These are phyloP conservation scores for Catocala nupta DNA, from an alignment of 2,888 invertebrate genomes.

Conservation along the genomic window DNA sequence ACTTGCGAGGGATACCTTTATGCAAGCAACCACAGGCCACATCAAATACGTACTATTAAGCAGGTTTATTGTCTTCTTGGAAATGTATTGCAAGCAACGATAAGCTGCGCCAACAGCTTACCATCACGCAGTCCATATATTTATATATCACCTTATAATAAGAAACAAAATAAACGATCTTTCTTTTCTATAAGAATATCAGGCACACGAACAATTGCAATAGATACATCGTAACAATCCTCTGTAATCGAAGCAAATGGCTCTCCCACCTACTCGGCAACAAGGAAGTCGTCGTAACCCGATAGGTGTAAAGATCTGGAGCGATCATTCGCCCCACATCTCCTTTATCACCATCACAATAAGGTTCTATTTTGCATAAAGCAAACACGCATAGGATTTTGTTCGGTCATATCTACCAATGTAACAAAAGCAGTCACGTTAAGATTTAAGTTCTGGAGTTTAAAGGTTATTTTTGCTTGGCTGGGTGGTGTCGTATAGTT, in stretches of 20 bases:
- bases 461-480: conserved; percentile 33
- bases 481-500: conserved; percentile 3
- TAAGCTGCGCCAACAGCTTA: too few relatives aligned
- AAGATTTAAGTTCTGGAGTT: conserved; percentile 12
- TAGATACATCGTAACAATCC: conserved; percentile 18
- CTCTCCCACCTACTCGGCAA: conserved; percentile 39
- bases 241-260: conserved; percentile 39
- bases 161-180: too few relatives aligned
- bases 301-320: conserved; percentile 47
- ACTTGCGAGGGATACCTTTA: too few relatives aligned
- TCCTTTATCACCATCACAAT: conserved; percentile 16
- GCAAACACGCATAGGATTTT: conserved; percentile 6
- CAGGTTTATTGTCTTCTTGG: too few relatives aligned
- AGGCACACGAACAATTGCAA: too few relatives aligned
- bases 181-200: too few relatives aligned
- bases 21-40: too few relatives aligned
- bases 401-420: conserved; percentile 13
- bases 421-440: not conserved
- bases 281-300: conserved; percentile 52
- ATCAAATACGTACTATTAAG: too few relatives aligned
- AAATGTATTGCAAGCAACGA: too few relatives aligned
- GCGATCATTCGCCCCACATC: conserved; percentile 20
- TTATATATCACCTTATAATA: too few relatives aligned
- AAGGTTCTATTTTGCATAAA: conserved; percentile 25
- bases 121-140: too few relatives aligned